Evolutionary conservation across 2,113 vertebrate genomes (phyloP), one percentile per base, ranked within the genome.

Genomic region (Mesocricetus auratus): DNA sequence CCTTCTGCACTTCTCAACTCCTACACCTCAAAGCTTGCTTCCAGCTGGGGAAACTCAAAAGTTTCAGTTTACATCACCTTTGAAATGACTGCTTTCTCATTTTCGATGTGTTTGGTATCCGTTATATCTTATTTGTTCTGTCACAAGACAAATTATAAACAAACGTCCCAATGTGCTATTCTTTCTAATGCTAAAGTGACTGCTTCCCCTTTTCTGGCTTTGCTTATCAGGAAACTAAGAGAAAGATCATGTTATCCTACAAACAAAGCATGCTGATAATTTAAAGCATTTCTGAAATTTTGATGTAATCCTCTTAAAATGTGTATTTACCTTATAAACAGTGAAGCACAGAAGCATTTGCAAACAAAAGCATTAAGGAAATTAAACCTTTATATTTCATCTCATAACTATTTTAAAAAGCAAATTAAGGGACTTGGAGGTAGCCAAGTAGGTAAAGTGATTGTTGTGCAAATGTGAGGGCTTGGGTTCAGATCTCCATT

Each of bases 111-210:
- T 79, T 94, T 85, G 47, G 12, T 47, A 42, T 71, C 10, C 94
- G 6, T 66, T 86, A 77, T 26, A 24, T 56, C 22, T 86, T 91
- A 92, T 21, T 86, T 91, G 12, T 77, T 81, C 22, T 77, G 33
- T 75, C 50, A 69, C 29, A 36, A 90, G 53, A 79, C 47, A 93
- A 89, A 83, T 66, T 83, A 75, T 42, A 94, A 95, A 71, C 86
- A 87, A 93, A 9, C n/a, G 5, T 36, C 79, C 91, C 16, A 42
- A 42, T 9, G 91, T 66, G 64, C 64, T 83, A 2, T 33, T 77
- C 94, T 90, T 91, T 75, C 24, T 85, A 75, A 53, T 29, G 11
- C n/a, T 81, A 77, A 74, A 88, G 86, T 97, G 89, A 77, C 74
- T 36, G 86, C 12, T 69, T 5, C 1, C 78, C n/a, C 73, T 73